These are phyloP conservation scores for Pseudochaenichthys georgianus DNA, from an alignment of 2,797 vertebrate genomes.

Conservation along the genomic window DNA sequence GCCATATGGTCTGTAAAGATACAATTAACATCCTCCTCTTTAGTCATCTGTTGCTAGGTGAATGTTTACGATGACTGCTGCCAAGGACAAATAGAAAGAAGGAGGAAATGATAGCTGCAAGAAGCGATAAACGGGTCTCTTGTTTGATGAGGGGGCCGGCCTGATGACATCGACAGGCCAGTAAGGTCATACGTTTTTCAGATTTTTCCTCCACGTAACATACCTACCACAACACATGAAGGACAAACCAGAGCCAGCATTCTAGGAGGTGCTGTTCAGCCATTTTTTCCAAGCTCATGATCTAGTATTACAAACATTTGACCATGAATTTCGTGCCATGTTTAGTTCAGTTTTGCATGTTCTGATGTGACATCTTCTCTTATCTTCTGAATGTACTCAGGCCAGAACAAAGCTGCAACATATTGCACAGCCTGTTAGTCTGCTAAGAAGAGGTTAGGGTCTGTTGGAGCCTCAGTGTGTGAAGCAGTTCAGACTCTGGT, in stretches of 20 bases:
- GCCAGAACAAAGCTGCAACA: conserved; percentile 11
- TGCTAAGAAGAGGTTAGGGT: conserved; percentile 11
- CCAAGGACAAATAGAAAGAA: conserved; percentile 14
- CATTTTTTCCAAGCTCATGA: no score
- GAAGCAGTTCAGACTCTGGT: conserved; percentile 7
- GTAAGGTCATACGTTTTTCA: no score
- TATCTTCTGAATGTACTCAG: background rate
- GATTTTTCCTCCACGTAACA: no score
- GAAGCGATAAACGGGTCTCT: no score
- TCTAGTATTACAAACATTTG: no score
- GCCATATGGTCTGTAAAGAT: conserved; percentile 13
- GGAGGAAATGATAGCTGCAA: background rate
- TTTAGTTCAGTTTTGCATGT: no score
- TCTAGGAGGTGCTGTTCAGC: no score
- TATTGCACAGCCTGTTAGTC: conserved; percentile 18
- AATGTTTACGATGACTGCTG: conserved; percentile 2
- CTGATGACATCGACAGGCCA: no score
- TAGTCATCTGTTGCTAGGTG: conserved; percentile 7
- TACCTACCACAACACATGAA: no score
- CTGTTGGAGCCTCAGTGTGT: background rate
- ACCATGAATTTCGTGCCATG: no score
- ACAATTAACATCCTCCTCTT: background rate
- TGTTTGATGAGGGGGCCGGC: no score
- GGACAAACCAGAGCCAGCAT: no score
- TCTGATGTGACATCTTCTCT: background rate